Evolutionary conservation across 2,888 invertebrate genomes (phyloP).

Genomic region (Saturnia japonica): DNA sequence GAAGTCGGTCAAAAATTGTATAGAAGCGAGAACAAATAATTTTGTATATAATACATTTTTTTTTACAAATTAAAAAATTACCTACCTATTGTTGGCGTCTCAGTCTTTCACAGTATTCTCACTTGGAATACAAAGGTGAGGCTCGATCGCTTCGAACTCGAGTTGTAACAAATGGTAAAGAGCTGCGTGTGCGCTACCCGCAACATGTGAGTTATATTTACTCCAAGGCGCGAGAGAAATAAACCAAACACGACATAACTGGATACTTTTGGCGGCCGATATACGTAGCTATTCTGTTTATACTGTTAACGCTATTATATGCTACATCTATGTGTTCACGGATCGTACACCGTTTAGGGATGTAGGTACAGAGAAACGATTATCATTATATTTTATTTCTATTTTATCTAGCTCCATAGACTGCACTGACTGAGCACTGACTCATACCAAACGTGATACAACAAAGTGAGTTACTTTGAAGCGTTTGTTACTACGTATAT

Average conservation of each 20-base stretch:
- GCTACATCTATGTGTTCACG: conserved; percentile 4
- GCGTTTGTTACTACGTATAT: no score
- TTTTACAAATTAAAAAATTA: neutral
- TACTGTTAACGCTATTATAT: conserved; percentile 3
- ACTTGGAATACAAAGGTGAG: neutral
- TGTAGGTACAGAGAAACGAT: neutral
- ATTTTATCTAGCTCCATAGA: no score
- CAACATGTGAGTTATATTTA: conserved; percentile 69
- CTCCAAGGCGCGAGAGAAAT: conserved; percentile 73
- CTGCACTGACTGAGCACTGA: no score
- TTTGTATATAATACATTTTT: no score
- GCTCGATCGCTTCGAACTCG: neutral
- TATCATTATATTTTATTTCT: neutral
- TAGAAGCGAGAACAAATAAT: no score
- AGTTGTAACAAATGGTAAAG: conserved; percentile 8
- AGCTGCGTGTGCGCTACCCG: conserved; percentile 8
- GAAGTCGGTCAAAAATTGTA: no score
- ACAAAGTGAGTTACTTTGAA: no score
- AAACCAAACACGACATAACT: conserved; percentile 62
- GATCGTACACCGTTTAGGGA: neutral
- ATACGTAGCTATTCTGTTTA: conserved; percentile 16
- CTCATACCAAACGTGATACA: no score
- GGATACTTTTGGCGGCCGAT: conserved; percentile 43
- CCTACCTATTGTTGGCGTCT: neutral
- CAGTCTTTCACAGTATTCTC: neutral